Conservation (phyloP, 2,797 vertebrate genomes). For the Channallabes apus region DNA sequence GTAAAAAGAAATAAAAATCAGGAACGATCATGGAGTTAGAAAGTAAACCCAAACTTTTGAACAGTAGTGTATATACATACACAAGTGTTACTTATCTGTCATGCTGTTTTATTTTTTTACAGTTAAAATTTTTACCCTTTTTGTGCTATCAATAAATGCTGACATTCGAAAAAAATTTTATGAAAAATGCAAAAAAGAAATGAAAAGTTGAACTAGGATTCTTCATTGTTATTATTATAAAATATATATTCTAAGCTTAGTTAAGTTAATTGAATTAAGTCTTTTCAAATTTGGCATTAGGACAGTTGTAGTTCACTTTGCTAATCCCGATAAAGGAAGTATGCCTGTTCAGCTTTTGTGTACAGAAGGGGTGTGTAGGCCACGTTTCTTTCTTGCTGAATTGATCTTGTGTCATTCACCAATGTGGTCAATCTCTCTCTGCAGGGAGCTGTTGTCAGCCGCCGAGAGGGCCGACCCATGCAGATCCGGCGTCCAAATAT, state of each 20-base stretch:
- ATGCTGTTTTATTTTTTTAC: no score
- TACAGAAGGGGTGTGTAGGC: constrained; percentile 36
- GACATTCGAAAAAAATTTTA: not conserved
- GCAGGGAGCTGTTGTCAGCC: constrained; percentile 54
- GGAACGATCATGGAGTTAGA: no score
- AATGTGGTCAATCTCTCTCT: constrained; percentile 28
- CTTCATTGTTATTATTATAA: not conserved
- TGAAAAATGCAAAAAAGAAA: not conserved
- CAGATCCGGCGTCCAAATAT: constrained; percentile 28
- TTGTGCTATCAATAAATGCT: not conserved
- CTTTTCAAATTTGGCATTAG: not conserved
- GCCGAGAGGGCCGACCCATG: constrained; percentile 10
- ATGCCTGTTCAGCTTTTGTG: constrained; percentile 29
- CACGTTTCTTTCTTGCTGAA: constrained; percentile 4
- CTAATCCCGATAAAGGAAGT: not conserved
- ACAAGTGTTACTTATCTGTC: no score
- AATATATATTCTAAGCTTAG: not conserved
- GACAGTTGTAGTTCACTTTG: not conserved
- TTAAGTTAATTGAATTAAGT: not conserved
- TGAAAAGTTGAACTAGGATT: not conserved
- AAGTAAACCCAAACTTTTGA: no score
- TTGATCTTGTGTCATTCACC: constrained; percentile 9
- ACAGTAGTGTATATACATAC: no score
- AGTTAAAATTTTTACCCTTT: not conserved
- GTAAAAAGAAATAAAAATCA: no score